Base-by-base conservation (phyloP, 2,113 vertebrate species). In the Carollia perspicillata region DNA sequence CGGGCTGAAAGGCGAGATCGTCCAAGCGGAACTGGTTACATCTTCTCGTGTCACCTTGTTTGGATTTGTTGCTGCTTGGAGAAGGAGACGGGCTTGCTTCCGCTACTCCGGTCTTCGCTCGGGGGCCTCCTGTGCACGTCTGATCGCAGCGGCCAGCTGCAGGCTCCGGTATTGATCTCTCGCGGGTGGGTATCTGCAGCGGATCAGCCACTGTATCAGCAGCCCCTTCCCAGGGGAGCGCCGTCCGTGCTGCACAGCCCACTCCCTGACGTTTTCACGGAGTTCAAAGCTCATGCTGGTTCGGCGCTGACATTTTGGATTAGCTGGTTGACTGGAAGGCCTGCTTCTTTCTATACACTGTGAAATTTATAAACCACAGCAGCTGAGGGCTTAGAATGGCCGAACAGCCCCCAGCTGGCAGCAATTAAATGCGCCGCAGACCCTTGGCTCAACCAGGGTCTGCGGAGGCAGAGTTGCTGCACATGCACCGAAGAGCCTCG, bases 331-430 rank as follows among this genome's bases (percentile, higher is more conserved):
- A 96, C 87, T 94, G 74, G 94, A 96, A 95, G 71, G 58, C 87
- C 97, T 84, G 7, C 6, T 97, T 97, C 58, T 97, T 74, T 94
- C 90, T 93, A n/a, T 97, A 90, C 88, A 35, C 92, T 98, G 58
- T 97, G 95, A 97, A 96, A 97, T 81, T 97, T 85, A 97, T 84
- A 97, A 97, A 97, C 72, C 88, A 5, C 96, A 96, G 94, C 95
- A 94, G 92, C 93, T 80, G 74, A 63, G 47, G 94, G 80, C 87
- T 96, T 97, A 93, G 98, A 83, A 97, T 96, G 95, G 95, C 93
- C 96, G 92, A 42, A 65, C 84, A 86, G 18, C 86, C 49, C 85
- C 74, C 97, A 98, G 93, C 90, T 97, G 93, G 95, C 81, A 90
- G 87, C 96, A 97, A 97, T 97, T 95, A 97, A 92, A 60, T 60